A percentile compares a stretch with the other conserved stretches of the same genome.
Evolutionary conservation across 2,113 vertebrate genomes (phyloP).

Genomic region (Circaetus cinerascens): DNA sequence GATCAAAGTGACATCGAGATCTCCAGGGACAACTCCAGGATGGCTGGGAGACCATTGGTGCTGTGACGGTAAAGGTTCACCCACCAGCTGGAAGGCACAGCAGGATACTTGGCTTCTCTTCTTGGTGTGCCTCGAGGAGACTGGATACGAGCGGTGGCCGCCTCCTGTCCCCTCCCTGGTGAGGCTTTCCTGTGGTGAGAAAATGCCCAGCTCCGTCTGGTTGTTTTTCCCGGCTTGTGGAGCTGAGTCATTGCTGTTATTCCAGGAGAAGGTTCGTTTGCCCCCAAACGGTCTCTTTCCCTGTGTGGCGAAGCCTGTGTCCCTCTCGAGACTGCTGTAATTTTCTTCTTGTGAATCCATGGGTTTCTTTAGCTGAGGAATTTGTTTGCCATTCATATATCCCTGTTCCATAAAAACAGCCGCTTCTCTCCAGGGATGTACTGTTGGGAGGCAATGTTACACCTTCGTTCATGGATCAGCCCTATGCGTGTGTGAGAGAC

Average conservation of each 20-base stretch:
- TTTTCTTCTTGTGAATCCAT: background rate
- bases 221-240: background rate
- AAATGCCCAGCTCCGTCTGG: rapidly evolving
- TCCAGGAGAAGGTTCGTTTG: background rate
- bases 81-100: background rate
- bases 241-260: background rate
- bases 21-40: background rate
- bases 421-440: background rate
- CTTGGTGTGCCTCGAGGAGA: background rate
- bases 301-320: rapidly evolving
- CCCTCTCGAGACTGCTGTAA: background rate
- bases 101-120: background rate
- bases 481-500: rapidly evolving
- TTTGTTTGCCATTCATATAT: background rate
- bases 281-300: background rate
- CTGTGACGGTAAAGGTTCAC: background rate
- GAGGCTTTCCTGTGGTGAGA: background rate
- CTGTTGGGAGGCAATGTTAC: background rate
- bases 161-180: background rate
- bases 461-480: rapidly evolving
- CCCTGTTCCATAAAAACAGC: background rate
- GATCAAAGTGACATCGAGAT: background rate
- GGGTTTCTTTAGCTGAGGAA: background rate
- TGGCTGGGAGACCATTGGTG: background rate
- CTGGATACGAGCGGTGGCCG: rapidly evolving